These are phyloP conservation scores for Gadopsis marmoratus DNA, from an alignment of 2,797 vertebrate species.

Conservation along the genomic window DNA sequence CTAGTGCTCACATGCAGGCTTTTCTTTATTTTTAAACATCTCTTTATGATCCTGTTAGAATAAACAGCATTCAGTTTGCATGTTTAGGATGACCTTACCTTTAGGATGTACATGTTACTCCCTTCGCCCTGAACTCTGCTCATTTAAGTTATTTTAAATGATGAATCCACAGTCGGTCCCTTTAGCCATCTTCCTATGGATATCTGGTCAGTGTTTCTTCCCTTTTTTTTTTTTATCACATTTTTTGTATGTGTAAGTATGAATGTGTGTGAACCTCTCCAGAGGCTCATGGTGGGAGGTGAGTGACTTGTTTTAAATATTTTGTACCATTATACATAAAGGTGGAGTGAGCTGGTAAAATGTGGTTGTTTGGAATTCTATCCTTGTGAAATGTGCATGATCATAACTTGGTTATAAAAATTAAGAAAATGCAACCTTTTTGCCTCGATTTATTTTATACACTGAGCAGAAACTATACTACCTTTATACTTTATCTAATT, in stretches of 20 bases:
- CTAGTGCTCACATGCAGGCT: conserved; percentile 45
- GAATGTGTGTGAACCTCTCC: conserved; percentile 50
- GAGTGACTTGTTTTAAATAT: conserved; percentile 64
- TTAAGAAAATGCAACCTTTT: conserved; percentile 55
- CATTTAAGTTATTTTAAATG: conserved; percentile 79
- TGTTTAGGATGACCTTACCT: conserved; percentile 59
- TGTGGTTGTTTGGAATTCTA: conserved; percentile 69
- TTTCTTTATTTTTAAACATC: conserved; percentile 52
- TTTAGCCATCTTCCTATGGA: conserved; percentile 23
- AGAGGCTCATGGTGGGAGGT: conserved; percentile 39
- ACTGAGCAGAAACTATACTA: neutral
- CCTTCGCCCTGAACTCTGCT: conserved; percentile 19
- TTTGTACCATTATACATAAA: conserved; percentile 71
- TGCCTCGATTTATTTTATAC: neutral
- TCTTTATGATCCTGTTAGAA: conserved; percentile 61
- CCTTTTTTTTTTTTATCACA: conserved; percentile 26
- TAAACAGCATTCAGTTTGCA: conserved; percentile 52
- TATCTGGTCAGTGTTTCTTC: conserved; percentile 42
- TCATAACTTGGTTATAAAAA: conserved; percentile 82
- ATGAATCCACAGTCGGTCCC: conserved; percentile 51
- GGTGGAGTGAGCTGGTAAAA: conserved; percentile 37
- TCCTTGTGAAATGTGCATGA: conserved; percentile 83
- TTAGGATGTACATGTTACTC: conserved; percentile 54
- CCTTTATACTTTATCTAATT: no score
- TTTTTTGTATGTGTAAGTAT: conserved; percentile 54